Percentiles rank a stretch among this genome's conserved stretches.
Conservation (phyloP, 92 coral and sea anemone genomes). For the Actinostola sp. region DNA sequence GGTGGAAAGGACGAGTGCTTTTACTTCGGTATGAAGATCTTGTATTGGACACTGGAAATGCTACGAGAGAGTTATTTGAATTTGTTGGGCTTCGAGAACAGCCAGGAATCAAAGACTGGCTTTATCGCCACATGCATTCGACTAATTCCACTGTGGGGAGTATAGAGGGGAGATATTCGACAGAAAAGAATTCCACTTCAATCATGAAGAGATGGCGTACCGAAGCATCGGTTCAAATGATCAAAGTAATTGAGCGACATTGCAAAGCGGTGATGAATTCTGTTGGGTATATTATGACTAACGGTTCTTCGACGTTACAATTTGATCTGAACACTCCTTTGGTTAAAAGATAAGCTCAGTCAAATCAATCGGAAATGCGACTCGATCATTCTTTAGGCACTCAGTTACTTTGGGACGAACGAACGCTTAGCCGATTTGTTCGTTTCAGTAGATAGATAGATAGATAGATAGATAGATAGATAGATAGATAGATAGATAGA, state of each 20-base stretch:
- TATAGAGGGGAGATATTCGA: slow-evolving; percentile 14
- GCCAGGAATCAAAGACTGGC: slow-evolving; percentile 9
- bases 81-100: slow-evolving; percentile 22
- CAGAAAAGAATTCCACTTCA: slow-evolving; percentile 22
- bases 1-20: slow-evolving; percentile 33
- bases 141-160: slow-evolving; percentile 2
- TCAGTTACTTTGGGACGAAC: too few relatives aligned
- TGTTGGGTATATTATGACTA: slow-evolving; percentile 17
- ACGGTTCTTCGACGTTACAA: slow-evolving; percentile 25
- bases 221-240: slow-evolving; percentile 18
- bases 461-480: too few relatives aligned
- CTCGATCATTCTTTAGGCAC: too few relatives aligned
- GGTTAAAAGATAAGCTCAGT: too few relatives aligned
- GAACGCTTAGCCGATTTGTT: too few relatives aligned
- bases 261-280: slow-evolving; percentile 31
- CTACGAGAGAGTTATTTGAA: slow-evolving; percentile 33
- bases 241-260: slow-evolving; percentile 16
- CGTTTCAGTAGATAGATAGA: too few relatives aligned
- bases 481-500: too few relatives aligned
- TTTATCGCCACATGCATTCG: slow-evolving; percentile 25
- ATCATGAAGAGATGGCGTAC: slow-evolving; percentile 21
- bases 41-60: slow-evolving; percentile 25
- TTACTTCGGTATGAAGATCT: slow-evolving; percentile 63
- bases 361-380: too few relatives aligned
- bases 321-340: background rate